Evolutionary conservation across 2,797 vertebrate genomes (phyloP), one percentile per base, ranked within the genome.

Genomic region (Benthosema pterotum): DNA sequence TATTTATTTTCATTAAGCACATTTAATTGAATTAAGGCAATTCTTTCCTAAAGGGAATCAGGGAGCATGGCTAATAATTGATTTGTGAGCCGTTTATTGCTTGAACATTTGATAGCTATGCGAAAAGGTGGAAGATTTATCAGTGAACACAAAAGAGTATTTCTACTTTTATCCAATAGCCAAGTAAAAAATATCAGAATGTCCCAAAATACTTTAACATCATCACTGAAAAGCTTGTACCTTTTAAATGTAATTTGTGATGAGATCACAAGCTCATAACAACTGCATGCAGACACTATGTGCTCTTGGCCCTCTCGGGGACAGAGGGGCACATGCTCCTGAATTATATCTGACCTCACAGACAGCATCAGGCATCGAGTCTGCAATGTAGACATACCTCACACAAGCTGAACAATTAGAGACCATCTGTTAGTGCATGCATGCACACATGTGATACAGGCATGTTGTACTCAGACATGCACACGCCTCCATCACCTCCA

Each of bases 131-230:
- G 32, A 18, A 32, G 55, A 25, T 69, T 60, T 71, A 66, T 65
- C 15, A 16, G 58, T 42, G 46, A 51, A 64, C 49, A 55, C 25
- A 32, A 18, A 43, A 48, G 61, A 63, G 38, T 25, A 5, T 25
- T 25, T 76, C 82, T 77, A 82, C 66, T 70, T 8, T 69, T 76
- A 62, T 80, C 76, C 73, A 75, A 59, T 12, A 57, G 61, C 61
- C 50, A 57, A 66, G 68, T 78, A 79, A 73, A 80, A n/a, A 70
- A 76, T 49, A 63, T 52, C 63, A 11, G 62, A 18, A 54, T 78
- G 69, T 75, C 22, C 58, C 42, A 64, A 54, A 32, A 60, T 60
- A 15, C 54, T 25, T 43, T 64, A 52, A 53, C 49, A 11, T 54
- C 32, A 65, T 63, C 50, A 65, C 42, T 51, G 28, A 58, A 72